phyloP scores from a whole-genome alignment of 2,113 vertebrate species.

The Bombycilla garrulus region DNA sequence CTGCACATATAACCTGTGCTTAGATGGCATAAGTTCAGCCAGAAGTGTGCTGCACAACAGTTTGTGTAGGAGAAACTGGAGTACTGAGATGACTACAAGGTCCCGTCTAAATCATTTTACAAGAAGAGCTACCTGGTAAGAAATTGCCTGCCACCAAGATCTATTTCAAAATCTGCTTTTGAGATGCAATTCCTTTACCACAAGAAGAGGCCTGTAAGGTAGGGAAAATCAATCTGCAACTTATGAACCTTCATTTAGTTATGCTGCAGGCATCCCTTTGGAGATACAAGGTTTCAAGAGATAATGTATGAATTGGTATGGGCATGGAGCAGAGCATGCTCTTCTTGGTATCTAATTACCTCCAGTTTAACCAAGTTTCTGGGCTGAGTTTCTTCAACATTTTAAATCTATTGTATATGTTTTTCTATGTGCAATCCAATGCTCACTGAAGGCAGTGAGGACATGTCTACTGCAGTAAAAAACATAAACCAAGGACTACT shows the following conservation, averaged over 20 bases:
- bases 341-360: neutral
- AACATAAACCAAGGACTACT: neutral
- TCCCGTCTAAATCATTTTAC: neutral
- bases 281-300: neutral
- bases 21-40: neutral
- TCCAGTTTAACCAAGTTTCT: neutral
- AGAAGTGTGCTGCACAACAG: neutral
- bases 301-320: neutral
- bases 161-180: neutral
- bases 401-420: neutral
- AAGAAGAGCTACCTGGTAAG: neutral
- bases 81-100: neutral
- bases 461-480: neutral
- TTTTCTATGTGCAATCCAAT: neutral
- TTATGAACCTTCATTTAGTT: neutral
- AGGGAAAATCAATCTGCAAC: neutral
- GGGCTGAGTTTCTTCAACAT: neutral
- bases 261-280: neutral
- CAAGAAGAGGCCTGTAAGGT: neutral
- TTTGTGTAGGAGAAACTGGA: neutral
- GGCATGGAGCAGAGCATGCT: neutral
- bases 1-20: neutral
- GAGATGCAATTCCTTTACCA: neutral
- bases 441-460: neutral
- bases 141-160: neutral